Evolutionary conservation across 2,888 invertebrate genomes (phyloP), one percentile per base, ranked within the genome.

Genomic region (Chloromyia formosa): DNA sequence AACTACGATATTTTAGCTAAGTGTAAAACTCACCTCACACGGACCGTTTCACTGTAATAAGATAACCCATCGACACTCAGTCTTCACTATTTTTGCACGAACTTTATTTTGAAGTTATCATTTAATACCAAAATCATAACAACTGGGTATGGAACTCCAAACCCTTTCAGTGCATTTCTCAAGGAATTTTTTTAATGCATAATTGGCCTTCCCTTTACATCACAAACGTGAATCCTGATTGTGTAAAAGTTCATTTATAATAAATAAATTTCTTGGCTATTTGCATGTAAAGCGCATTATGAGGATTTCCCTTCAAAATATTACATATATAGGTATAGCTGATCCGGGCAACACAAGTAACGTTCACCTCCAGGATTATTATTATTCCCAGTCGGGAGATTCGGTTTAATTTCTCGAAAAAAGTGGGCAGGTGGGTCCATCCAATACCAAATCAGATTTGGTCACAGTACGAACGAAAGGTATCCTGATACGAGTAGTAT

Each of bases 231-330:
- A 27, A 14, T 61, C 23, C 35, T 61, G 60, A 61, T 66, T 49
- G 45, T 20, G 22, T 22, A 49, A 49, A 66, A 66, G 66, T 66
- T 66, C 66, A 64, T 42, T 64, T 64, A 40, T 49, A 66, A 66
- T 66, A 66, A 66, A 66, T 66, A 66, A 42, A 66, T 66, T 45
- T 49, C 66, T 66, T 66, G 45, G 45, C 66, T 61, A 66, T 66
- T 66, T 66, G 20, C 66, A 66, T 66, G 66, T 66, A 22, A 22
- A 42, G 40, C 66, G 22, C 49, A 66, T 66, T 66, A 49, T 12
- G 16, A 22, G 66, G 66, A 66, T 66, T 66, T 66, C 45, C 14
- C 22, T 66, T 22, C 7, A 22, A 45, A 66, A 61, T 61, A 61
- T 61, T 27, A 14, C 18, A 58, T 4, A 64, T 40, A 64, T 42